Percentiles rank a stretch among this genome's conserved stretches.
Evolutionary conservation across 2,888 invertebrate genomes (phyloP).

Genomic region (Dasypolia templi): DNA sequence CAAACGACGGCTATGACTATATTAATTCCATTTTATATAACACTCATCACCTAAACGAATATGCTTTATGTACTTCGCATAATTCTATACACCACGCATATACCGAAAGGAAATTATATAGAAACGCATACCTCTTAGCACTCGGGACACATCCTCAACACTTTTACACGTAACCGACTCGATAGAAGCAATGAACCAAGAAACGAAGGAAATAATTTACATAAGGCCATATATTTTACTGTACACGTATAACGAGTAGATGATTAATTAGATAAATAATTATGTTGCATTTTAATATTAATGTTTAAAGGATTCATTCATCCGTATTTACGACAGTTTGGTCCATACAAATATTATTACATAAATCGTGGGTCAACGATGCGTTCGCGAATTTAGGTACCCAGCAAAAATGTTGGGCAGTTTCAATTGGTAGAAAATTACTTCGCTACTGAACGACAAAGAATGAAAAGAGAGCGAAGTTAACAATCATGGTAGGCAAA

Average conservation of each 20-base stretch:
- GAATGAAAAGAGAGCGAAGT: constrained; percentile 47
- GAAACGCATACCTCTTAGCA: constrained; percentile 66
- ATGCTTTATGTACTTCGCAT: constrained; percentile 79
- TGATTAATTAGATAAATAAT: constrained; percentile 88
- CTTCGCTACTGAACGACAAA: constrained; percentile 42
- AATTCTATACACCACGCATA: constrained; percentile 82
- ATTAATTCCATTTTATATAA: constrained; percentile 82
- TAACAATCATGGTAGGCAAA: constrained; percentile 46
- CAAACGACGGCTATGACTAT: constrained; percentile 81
- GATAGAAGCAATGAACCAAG: constrained; percentile 85
- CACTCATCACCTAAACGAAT: constrained; percentile 86
- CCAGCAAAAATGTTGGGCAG: constrained; percentile 71
- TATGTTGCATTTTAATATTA: constrained; percentile 86
- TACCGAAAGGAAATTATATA: constrained; percentile 73
- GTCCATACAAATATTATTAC: constrained; percentile 90
- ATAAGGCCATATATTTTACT: constrained; percentile 90
- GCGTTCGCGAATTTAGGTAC: constrained; percentile 79
- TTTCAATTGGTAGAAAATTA: constrained; percentile 38
- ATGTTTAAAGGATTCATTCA: constrained; percentile 88
- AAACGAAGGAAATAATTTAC: constrained; percentile 87
- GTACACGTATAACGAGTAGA: constrained; percentile 90
- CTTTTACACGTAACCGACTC: constrained; percentile 79
- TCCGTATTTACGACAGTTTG: constrained; percentile 90
- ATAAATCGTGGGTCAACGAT: constrained; percentile 82
- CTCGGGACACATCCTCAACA: constrained; percentile 76